Percentiles rank a stretch among this genome's conserved stretches.
phyloP scores from a whole-genome alignment of 2,113 vertebrate species.

The Anthoscopus minutus region DNA sequence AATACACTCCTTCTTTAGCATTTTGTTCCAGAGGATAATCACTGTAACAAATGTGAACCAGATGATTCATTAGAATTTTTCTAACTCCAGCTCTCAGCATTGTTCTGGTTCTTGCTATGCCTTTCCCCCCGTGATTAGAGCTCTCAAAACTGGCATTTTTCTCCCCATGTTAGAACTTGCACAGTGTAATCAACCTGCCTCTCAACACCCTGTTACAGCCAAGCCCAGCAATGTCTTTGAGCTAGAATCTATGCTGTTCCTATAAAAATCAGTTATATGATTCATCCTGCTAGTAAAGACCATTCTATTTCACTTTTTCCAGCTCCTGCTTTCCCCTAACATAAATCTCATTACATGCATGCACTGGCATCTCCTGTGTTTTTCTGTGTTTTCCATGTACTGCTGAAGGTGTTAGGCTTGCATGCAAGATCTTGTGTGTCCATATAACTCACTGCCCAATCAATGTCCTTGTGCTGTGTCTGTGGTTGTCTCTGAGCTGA shows the following conservation, averaged over 20 bases:
- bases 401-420: background rate
- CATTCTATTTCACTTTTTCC: background rate
- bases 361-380: background rate
- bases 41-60: background rate
- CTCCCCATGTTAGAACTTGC: background rate
- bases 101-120: conserved; percentile 16
- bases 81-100: background rate
- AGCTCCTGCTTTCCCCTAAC: conserved; percentile 11
- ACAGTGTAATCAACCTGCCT: conserved; percentile 20
- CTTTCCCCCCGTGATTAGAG: conserved; percentile 18
- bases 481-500: background rate
- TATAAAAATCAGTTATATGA: background rate
- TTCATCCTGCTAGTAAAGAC: conserved; percentile 2
- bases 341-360: background rate
- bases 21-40: background rate
- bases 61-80: conserved; percentile 40
- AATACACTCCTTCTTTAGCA: background rate
- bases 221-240: background rate
- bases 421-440: background rate
- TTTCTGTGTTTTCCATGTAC: background rate
- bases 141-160: conserved; percentile 8
- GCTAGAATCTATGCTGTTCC: background rate
- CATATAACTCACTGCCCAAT: background rate
- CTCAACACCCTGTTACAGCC: background rate
- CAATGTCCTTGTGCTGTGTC: background rate